Percentiles rank a stretch among this genome's conserved stretches.
These are phyloP conservation scores for Ditylenchus weischeri DNA, from an alignment of 2,888 invertebrate species.

Conservation along the genomic window DNA sequence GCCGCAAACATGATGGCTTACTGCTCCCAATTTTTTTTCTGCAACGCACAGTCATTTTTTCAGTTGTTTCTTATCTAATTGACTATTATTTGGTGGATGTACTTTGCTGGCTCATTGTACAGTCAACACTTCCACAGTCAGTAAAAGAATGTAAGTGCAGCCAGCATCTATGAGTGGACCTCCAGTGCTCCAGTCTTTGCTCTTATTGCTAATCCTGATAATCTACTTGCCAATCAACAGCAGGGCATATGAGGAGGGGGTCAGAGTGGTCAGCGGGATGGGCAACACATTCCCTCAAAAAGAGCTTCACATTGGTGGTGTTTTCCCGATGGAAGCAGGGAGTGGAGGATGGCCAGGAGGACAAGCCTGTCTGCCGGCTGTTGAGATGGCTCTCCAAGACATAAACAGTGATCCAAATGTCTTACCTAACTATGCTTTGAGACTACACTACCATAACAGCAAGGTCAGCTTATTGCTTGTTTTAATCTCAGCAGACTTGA, in stretches of 20 bases:
- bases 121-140: no score
- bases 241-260: background rate
- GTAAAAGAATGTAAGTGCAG: no score
- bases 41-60: no score
- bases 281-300: conserved; percentile 22
- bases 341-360: conserved; percentile 94
- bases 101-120: no score
- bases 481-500: no score
- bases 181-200: background rate
- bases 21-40: no score
- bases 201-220: background rate
- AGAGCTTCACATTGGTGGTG: conserved; percentile 84
- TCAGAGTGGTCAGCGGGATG: background rate
- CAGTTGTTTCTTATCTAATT: no score
- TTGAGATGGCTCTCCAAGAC: conserved; percentile 89
- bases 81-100: no score
- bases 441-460: conserved; percentile 54
- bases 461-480: conserved; percentile 45
- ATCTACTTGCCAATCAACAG: no score
- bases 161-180: no score
- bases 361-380: conserved; percentile 95
- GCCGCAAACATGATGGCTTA: no score
- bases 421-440: conserved; percentile 52
- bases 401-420: conserved; percentile 66
- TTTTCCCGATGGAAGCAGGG: conserved; percentile 78